Evolutionary conservation across 2,888 invertebrate species (phyloP).

Genomic region (Oscheius myriophilus): DNA sequence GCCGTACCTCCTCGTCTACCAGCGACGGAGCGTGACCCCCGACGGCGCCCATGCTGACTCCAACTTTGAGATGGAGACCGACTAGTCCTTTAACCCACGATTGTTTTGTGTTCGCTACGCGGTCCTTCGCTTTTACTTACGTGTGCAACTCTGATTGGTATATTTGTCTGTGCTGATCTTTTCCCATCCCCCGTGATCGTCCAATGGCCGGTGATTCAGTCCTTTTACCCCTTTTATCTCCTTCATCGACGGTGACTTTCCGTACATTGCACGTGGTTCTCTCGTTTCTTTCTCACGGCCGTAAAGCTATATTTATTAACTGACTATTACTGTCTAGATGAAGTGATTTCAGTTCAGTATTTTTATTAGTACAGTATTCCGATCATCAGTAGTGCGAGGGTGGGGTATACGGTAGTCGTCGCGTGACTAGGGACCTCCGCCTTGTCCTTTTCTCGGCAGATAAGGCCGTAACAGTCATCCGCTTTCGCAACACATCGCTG

Average conservation of each 20-base stretch:
- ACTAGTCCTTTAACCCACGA: conserved; percentile 9
- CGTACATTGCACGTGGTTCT: conserved; percentile 1
- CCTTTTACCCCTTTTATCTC: background rate
- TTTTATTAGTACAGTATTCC: no score
- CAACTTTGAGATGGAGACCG: conserved; percentile 31
- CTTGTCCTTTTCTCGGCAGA: background rate
- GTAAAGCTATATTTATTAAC: no score
- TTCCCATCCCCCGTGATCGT: background rate
- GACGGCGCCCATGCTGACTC: conserved; percentile 25
- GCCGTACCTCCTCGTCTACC: conserved; percentile 60
- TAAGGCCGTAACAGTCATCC: background rate
- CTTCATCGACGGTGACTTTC: background rate
- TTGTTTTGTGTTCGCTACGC: background rate
- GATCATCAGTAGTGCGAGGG: background rate
- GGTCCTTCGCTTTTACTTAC: background rate
- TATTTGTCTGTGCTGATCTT: no score
- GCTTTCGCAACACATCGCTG: background rate
- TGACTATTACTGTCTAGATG: no score
- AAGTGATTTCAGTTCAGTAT: no score
- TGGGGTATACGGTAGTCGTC: background rate
- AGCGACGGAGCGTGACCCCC: background rate
- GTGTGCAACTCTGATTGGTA: conserved; percentile 3
- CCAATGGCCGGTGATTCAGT: conserved; percentile 7
- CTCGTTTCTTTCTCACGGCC: conserved; percentile 2
- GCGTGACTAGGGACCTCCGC: background rate